Evolutionary conservation across 1,140 invertebrate genomes (phyloP), one percentile per base, ranked within the genome.

Genomic region (Pogonomyrmex barbatus): DNA sequence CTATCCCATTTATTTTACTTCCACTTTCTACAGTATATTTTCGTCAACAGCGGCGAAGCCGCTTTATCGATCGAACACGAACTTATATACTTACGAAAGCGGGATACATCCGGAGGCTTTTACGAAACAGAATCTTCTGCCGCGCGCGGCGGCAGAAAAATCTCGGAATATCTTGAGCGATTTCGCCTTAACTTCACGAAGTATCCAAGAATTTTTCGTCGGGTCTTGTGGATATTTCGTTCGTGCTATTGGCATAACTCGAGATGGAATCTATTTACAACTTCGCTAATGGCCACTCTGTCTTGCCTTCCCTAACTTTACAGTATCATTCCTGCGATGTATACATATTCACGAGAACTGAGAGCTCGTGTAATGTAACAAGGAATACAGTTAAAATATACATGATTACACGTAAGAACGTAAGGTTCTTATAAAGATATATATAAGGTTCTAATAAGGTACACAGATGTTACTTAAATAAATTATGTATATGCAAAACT

Each of bases 1-100:
- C 85, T 56, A 50, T 30, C 24, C 75, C 88, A 90, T 90, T 90
- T 89, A 85, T 91, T 91, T 88, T 75, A 63, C 87, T 87, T 85
- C 83, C 65, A 71, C 76, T 86, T 85, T 39, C 56, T 77, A 62
- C 85, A 71, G 85, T 84, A 88, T 75, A 84, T 89, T 62, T 68
- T 85, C 88, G 65, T 58, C 82, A 88, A 89, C 78, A 76, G 54
- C 12, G 14, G 12, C 14, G 50, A 45, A 47, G 6, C 70, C 76
- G 39, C 67, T 73, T 68, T 65, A 79, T 62, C 50, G 60, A 39
- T 12, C 68, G 52, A 2, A 47, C 62, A 45, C 68, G 14, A 75
- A 83, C 68, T 83, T 82, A 73, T 50, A 73, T 17, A 82, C 52
- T 73, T 75, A 60, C 54, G 58, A 73, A 75, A 83, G n/a, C 68